phyloP scores from a whole-genome alignment of 2,888 invertebrate species.

The Operophtera brumata region DNA sequence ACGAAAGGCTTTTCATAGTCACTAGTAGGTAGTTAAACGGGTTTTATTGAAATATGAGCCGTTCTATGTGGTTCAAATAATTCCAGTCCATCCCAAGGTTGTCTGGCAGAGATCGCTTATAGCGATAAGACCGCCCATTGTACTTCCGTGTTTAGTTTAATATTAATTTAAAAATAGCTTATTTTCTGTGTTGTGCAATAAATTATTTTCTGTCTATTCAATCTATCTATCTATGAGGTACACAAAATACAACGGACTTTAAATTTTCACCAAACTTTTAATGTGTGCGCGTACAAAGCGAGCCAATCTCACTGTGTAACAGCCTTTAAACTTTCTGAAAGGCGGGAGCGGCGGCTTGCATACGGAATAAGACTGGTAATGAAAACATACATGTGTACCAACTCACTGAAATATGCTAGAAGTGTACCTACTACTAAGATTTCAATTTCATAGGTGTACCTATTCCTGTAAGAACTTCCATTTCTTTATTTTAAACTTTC shows the following conservation, averaged over 20 bases:
- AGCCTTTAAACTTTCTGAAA: constrained; percentile 40
- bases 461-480: background rate
- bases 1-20: background rate
- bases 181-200: no score
- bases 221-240: no score
- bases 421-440: constrained; percentile 11
- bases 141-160: no score
- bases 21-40: background rate
- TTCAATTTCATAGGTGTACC: constrained; percentile 8
- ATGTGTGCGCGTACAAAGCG: constrained; percentile 40
- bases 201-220: no score
- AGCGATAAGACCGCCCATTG: no score
- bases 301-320: constrained; percentile 42
- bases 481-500: background rate
- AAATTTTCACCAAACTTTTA: constrained; percentile 41
- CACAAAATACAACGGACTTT: constrained; percentile 22
- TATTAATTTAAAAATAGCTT: no score
- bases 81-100: no score
- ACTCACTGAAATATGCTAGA: constrained; percentile 19
- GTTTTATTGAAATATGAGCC: constrained; percentile 3
- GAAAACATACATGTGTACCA: constrained; percentile 29
- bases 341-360: constrained; percentile 36
- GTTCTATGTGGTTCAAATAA: no score
- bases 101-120: no score
- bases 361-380: constrained; percentile 35